Conservation (phyloP, 2,797 vertebrate genomes). For the Tarsius wallacei region DNA sequence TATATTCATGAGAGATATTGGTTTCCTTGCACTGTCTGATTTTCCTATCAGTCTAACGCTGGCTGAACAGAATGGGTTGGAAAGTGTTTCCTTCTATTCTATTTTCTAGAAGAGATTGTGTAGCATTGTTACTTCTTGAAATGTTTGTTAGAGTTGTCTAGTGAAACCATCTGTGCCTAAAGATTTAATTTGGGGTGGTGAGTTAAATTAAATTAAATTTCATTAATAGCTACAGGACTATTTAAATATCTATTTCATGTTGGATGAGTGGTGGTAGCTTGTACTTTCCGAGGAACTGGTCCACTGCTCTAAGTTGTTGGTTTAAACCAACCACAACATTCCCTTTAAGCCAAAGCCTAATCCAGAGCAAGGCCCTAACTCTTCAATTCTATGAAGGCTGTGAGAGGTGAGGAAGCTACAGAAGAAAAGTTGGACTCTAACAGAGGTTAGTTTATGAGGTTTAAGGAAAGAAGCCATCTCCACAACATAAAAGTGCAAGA, state of each 20-base stretch:
- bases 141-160: neutral
- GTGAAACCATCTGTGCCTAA: neutral
- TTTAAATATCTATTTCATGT: neutral
- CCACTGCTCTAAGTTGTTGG: neutral
- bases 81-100: neutral
- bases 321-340: neutral
- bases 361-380: neutral
- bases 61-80: neutral
- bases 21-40: neutral
- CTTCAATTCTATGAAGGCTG: neutral
- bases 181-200: neutral
- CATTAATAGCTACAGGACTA: neutral
- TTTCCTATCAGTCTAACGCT: neutral
- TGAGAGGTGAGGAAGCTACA: neutral
- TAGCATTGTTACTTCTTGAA: slow-evolving; percentile 18
- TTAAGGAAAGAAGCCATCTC: neutral
- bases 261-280: neutral
- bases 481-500: neutral
- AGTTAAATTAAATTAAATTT: slow-evolving; percentile 31
- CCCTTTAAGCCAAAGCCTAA: neutral
- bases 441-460: neutral
- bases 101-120: neutral
- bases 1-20: neutral
- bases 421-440: neutral
- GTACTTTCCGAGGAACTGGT: neutral